Base-by-base conservation (phyloP, 1,140 invertebrate genomes). In the Bombus fervidus region DNA sequence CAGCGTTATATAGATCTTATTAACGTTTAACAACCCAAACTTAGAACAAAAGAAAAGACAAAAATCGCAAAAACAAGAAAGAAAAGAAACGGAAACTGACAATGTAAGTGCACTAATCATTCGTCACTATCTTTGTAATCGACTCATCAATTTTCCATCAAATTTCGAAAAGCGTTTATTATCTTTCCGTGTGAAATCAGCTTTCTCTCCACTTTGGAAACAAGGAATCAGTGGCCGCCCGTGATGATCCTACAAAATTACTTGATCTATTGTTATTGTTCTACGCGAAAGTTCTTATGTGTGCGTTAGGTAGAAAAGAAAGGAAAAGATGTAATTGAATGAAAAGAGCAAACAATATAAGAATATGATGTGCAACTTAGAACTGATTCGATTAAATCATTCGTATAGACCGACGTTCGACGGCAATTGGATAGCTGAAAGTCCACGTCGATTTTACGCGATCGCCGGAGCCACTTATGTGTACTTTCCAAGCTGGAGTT, bases 401-500 rank as follows among this genome's bases (percentile, higher is more conserved):
- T 81, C 75, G 59, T 39, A 66, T 68, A 85, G 84, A 57, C 34
- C 41, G n/a, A 43, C 10, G 59, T n/a, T 2, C 59, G 31, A n/a
- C 28, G 85, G 41, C 53, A 47, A 39, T 6, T 94, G 93, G 93
- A 78, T 57, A 76, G 12, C 72, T 53, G 88, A 91, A 13, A 92
- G 88, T 86, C 92, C 93, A 39, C 90, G 86, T 66, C 75, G 41
- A 47, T 94, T 89, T 59, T 85, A 91, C 37, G 90, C 86, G 62
- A 81, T 94, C 62, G 93, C 93, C 64, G 94, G 94, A 34, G 66
- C 86, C 28, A 87, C 91, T 59, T 91, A 92, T 72, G 89, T 94
- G 81, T 92, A 90, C 82, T 90, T 89, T 72, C 90, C 92, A 69
- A 69, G 41, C 59, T 89, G 87, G 59, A 39, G 37, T 57, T 90